These are phyloP conservation scores for Dipodomys spectabilis DNA, from an alignment of 2,113 vertebrate genomes.

Conservation along the genomic window DNA sequence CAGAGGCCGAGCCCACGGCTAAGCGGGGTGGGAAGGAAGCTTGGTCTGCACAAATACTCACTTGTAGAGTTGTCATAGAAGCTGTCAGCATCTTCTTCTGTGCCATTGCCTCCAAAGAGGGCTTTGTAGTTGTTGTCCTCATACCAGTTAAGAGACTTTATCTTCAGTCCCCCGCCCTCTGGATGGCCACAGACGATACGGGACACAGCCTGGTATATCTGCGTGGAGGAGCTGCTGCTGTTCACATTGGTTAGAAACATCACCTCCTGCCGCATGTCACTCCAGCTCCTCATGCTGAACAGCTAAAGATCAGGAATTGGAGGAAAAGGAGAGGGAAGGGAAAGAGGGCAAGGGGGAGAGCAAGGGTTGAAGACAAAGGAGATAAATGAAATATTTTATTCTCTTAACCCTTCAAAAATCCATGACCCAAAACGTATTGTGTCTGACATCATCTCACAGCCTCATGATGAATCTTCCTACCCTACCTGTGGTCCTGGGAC, in stretches of 20 bases:
- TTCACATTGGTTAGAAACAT: constrained; percentile 91
- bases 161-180: constrained; percentile 96
- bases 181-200: constrained; percentile 97
- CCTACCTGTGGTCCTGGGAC: background rate
- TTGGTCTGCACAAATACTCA: constrained; percentile 76
- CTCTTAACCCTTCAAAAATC: constrained; percentile 16
- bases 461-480: background rate
- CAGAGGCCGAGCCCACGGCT: background rate
- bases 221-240: constrained; percentile 90
- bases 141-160: constrained; percentile 99
- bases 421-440: background rate
- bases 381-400: constrained; percentile 48
- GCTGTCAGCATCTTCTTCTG: constrained; percentile 84
- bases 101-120: constrained; percentile 91
- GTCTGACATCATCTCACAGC: background rate
- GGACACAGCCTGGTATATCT: constrained; percentile 97
- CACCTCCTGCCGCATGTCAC: constrained; percentile 96
- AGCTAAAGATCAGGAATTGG: constrained; percentile 83
- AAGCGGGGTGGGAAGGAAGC: background rate
- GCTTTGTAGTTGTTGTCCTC: constrained; percentile 99
- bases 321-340: accelerated
- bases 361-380: background rate
- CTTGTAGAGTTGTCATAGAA: constrained; percentile 90
- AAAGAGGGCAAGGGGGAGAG: background rate
- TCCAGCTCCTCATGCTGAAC: constrained; percentile 95